A percentile compares a stretch with the other conserved stretches of the same genome.
These are phyloP conservation scores for Ophioderma brevispina DNA, from an alignment of 35 echinoderm and acorn worm species.

Conservation along the genomic window DNA sequence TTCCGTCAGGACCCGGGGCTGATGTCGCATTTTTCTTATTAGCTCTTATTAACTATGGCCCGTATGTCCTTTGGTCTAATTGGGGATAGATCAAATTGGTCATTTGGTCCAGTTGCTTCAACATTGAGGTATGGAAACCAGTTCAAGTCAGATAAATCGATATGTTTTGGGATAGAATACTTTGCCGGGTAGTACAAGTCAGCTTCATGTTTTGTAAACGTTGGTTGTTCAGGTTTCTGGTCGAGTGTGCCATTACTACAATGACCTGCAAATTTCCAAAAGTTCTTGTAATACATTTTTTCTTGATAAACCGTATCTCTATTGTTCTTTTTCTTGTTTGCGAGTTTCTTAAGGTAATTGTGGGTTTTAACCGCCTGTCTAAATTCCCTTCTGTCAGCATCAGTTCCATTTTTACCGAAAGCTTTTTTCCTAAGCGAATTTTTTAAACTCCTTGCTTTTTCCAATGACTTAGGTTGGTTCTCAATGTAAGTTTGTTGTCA, in stretches of 20 bases:
- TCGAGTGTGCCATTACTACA: conserved; percentile 10
- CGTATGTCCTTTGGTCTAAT: conserved; percentile 37
- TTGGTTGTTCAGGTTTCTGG: conserved; percentile 6
- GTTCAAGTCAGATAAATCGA: neutral
- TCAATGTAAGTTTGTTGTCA: neutral
- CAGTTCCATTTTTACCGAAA: conserved; percentile 26
- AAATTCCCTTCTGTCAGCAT: conserved; percentile 15
- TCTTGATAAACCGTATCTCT: conserved; percentile 7
- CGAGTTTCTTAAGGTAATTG: conserved; percentile 28
- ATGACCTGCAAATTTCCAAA: conserved; percentile 39
- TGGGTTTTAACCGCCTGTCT: conserved; percentile 31
- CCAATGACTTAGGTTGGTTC: neutral
- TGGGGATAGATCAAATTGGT: conserved; percentile 25
- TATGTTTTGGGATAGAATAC: neutral
- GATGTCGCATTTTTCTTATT: too few species aligned
- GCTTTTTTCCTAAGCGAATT: neutral
- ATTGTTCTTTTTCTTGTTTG: neutral
- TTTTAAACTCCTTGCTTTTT: neutral
- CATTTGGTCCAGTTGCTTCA: neutral
- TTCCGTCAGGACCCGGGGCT: too few species aligned
- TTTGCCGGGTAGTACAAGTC: neutral
- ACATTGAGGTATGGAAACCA: conserved; percentile 30
- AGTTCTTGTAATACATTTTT: conserved; percentile 13
- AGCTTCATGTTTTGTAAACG: conserved; percentile 4
- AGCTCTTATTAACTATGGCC: conserved; percentile 15